Conservation (phyloP, 2,888 invertebrate genomes). For the Hoplodrina blanda region DNA sequence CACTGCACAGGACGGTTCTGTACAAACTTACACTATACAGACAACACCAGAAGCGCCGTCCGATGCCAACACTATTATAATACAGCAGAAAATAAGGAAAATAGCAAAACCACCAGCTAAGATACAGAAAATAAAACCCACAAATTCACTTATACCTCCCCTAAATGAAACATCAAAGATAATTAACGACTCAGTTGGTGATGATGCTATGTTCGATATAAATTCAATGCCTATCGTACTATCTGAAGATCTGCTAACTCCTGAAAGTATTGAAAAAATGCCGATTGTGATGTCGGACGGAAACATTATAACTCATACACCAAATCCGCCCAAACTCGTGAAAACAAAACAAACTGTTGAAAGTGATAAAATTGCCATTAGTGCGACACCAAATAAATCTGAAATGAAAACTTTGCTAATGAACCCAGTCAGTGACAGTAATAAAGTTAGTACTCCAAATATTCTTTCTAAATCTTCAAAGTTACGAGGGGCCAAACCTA, state of each 20-base stretch:
- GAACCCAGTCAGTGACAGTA: slow-evolving; percentile 79
- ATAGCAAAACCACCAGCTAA: slow-evolving; percentile 79
- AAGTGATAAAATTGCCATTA: slow-evolving; percentile 78
- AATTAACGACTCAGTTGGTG: slow-evolving; percentile 68
- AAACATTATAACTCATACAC: slow-evolving; percentile 79
- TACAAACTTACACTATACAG: slow-evolving; percentile 87
- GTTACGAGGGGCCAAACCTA: slow-evolving; percentile 84
- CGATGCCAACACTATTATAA: slow-evolving; percentile 82
- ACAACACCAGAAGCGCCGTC: slow-evolving; percentile 77
- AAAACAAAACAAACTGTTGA: slow-evolving; percentile 79
- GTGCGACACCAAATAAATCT: slow-evolving; percentile 73
- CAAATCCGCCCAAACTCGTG: slow-evolving; percentile 77
- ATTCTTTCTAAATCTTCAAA: slow-evolving; percentile 88
- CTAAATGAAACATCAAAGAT: slow-evolving; percentile 72
- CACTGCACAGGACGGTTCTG: slow-evolving; percentile 77
- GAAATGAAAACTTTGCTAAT: slow-evolving; percentile 84
- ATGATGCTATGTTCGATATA: slow-evolving; percentile 92
- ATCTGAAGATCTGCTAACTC: slow-evolving; percentile 92
- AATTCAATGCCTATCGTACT: slow-evolving; percentile 94
- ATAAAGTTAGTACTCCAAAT: slow-evolving; percentile 85
- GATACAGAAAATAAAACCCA: slow-evolving; percentile 81
- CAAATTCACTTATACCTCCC: slow-evolving; percentile 76
- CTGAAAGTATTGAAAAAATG: slow-evolving; percentile 93
- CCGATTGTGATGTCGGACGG: slow-evolving; percentile 91
- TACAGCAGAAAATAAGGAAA: slow-evolving; percentile 84